phyloP scores from a whole-genome alignment of 2,113 vertebrate genomes.

The Rhinopomastus cyanomelas region DNA sequence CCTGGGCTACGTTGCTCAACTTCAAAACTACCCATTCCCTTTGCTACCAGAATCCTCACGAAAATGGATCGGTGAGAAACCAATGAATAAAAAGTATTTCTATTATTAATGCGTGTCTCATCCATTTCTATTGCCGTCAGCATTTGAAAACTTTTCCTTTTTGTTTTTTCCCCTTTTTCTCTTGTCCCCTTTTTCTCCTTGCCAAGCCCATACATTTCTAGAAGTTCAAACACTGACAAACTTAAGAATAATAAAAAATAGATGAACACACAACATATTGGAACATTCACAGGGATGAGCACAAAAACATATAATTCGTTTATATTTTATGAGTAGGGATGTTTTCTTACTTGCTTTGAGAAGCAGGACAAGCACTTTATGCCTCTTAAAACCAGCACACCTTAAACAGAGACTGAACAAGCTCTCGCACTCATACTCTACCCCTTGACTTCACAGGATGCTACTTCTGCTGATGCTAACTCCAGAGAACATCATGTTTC shows the following conservation, averaged over 20 bases:
- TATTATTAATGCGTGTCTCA: background rate
- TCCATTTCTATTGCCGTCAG: background rate
- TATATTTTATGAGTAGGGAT: constrained; percentile 19
- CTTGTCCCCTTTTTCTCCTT: background rate
- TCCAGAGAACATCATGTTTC: background rate
- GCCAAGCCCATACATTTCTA: background rate
- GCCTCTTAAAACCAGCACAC: background rate
- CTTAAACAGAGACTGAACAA: background rate
- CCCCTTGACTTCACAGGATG: background rate
- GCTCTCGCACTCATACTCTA: background rate
- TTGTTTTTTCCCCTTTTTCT: background rate
- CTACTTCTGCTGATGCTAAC: background rate
- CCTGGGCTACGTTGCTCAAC: background rate
- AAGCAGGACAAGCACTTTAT: background rate
- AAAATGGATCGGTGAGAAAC: background rate
- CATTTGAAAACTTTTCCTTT: background rate
- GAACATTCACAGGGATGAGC: background rate
- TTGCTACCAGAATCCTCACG: background rate
- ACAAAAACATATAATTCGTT: constrained; percentile 8
- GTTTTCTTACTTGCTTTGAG: constrained; percentile 20
- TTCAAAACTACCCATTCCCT: background rate
- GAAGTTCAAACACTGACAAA: background rate
- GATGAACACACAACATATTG: background rate
- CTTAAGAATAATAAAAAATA: constrained; percentile 19
- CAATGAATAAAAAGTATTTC: background rate